A percentile compares a stretch with the other conserved stretches of the same genome.
These are phyloP conservation scores for Selenia dentaria DNA, from an alignment of 2,888 invertebrate genomes.

Conservation along the genomic window DNA sequence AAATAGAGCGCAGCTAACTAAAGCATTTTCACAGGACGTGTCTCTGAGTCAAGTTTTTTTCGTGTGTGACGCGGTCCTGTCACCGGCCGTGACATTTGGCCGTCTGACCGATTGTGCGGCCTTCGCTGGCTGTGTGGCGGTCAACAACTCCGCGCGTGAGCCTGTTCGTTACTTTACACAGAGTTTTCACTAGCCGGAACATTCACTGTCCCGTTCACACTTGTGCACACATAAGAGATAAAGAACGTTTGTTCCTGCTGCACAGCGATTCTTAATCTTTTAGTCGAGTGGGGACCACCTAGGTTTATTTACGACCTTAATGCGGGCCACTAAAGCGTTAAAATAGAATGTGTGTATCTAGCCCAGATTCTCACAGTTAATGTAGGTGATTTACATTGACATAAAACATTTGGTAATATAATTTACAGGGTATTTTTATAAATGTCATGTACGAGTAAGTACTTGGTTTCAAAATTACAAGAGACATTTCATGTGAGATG, in stretches of 20 bases:
- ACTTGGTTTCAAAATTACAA: no score
- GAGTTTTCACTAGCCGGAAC: slow-evolving; percentile 56
- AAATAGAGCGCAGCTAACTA: no score
- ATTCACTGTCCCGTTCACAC: slow-evolving; percentile 48
- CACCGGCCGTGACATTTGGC: slow-evolving; percentile 79
- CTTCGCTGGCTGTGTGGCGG: slow-evolving; percentile 79
- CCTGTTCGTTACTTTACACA: slow-evolving; percentile 61
- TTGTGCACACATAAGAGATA: slow-evolving; percentile 44
- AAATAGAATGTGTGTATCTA: background rate
- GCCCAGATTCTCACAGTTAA: no score
- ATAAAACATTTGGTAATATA: no score
- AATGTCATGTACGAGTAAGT: no score
- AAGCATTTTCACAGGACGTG: no score
- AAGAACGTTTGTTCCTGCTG: slow-evolving; percentile 43
- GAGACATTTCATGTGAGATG: no score
- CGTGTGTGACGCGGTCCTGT: slow-evolving; percentile 75
- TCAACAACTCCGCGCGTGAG: slow-evolving; percentile 76
- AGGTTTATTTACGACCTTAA: slow-evolving; percentile 15
- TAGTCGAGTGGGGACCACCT: slow-evolving; percentile 12
- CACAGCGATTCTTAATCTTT: slow-evolving; percentile 23
- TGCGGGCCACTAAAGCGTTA: slow-evolving; percentile 13
- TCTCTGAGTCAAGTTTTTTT: slow-evolving; percentile 73
- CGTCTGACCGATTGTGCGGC: slow-evolving; percentile 82
- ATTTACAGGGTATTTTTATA: no score
- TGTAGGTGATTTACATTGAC: no score